phyloP scores from a whole-genome alignment of 2,113 vertebrate genomes.

The Anoplopoma fimbria region DNA sequence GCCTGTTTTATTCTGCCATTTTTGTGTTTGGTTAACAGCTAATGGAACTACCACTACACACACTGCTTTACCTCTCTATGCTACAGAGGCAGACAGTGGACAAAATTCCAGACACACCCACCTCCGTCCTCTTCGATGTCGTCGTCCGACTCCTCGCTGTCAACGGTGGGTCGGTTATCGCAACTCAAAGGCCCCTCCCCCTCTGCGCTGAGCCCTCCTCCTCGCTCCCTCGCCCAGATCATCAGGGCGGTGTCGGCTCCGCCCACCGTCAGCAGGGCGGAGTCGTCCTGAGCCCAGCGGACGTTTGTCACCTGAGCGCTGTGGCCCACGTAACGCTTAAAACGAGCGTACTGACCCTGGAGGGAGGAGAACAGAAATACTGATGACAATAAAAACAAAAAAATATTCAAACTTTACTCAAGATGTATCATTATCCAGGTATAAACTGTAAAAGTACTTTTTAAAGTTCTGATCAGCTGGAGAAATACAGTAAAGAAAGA shows the following conservation, averaged over 20 bases:
- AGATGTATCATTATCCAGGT: too few relatives aligned
- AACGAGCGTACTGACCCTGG: conserved; percentile 92
- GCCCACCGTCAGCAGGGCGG: conserved; percentile 91
- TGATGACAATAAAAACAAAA: not conserved
- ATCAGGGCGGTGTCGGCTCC: conserved; percentile 95
- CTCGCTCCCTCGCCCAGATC: conserved; percentile 93
- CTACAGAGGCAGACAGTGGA: too few relatives aligned
- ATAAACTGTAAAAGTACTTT: too few relatives aligned
- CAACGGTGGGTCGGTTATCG: conserved; percentile 78
- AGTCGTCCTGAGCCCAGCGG: conserved; percentile 93
- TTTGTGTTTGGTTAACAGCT: too few relatives aligned
- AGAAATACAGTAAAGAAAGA: too few relatives aligned
- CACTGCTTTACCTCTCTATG: too few relatives aligned
- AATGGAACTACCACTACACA: too few relatives aligned
- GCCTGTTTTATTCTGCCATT: too few relatives aligned
- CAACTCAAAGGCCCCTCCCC: conserved; percentile 80
- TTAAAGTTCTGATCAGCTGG: too few relatives aligned
- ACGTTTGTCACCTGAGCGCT: conserved; percentile 95
- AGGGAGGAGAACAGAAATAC: not conserved
- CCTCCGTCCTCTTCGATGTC: conserved; percentile 97
- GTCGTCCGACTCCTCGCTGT: conserved; percentile 96
- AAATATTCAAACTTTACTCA: too few relatives aligned
- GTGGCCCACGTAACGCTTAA: conserved; percentile 96
- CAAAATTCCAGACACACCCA: conserved; percentile 45
- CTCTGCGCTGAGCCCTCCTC: conserved; percentile 82